Conservation (phyloP, 2,113 vertebrate species). For the Archilochus colubris region DNA sequence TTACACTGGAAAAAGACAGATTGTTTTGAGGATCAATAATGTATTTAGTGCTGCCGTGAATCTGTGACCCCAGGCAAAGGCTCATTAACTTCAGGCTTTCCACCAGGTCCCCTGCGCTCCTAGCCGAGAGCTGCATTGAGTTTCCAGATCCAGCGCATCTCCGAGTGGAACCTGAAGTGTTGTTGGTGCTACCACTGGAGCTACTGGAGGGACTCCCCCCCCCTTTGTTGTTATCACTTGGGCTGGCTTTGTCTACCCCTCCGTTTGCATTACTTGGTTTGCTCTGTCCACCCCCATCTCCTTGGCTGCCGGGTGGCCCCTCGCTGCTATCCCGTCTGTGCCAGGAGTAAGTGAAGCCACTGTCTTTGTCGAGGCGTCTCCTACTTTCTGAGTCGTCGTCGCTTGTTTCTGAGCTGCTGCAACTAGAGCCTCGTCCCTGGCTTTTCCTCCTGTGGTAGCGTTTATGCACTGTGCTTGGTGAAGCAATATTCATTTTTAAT, state of each 20-base stretch:
- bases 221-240: slow-evolving; percentile 75
- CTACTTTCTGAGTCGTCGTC: slow-evolving; percentile 95
- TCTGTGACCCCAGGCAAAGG: slow-evolving; percentile 90
- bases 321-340: slow-evolving; percentile 93
- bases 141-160: slow-evolving; percentile 73
- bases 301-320: slow-evolving; percentile 90
- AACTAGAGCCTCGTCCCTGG: slow-evolving; percentile 94
- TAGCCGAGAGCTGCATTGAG: slow-evolving; percentile 69
- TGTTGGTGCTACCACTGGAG: slow-evolving; percentile 77
- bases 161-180: slow-evolving; percentile 80
- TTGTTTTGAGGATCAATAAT: slow-evolving; percentile 84
- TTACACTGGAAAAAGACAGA: slow-evolving; percentile 84
- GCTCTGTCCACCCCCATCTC: slow-evolving; percentile 84
- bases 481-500: slow-evolving; percentile 94
- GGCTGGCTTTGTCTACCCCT: slow-evolving; percentile 83
- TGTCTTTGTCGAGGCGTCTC: slow-evolving; percentile 90
- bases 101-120: slow-evolving; percentile 85
- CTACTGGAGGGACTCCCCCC: slow-evolving; percentile 83
- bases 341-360: slow-evolving; percentile 88
- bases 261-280: slow-evolving; percentile 79
- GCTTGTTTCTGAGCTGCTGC: slow-evolving; percentile 96
- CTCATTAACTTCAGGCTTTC: slow-evolving; percentile 94
- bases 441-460: slow-evolving; percentile 93
- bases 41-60: slow-evolving; percentile 82
- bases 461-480: slow-evolving; percentile 89